Base-by-base conservation (phyloP, 1,140 invertebrate species). In the Heliconius nattereri region DNA sequence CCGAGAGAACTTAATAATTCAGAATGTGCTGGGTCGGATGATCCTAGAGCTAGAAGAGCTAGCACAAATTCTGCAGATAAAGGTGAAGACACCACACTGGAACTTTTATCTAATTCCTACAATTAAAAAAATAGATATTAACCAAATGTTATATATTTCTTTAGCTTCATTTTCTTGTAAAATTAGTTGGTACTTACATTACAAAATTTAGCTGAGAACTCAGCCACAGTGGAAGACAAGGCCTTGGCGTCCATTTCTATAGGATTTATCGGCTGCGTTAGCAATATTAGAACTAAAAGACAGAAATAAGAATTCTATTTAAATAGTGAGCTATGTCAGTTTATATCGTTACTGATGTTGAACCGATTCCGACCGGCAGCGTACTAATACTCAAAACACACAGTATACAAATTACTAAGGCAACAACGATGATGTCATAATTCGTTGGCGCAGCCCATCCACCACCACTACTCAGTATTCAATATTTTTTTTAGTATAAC, bases 51-150 rank as follows among this genome's bases (percentile, higher is more conserved):
- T 7, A 93, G 54, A 26, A 94, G 85, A 26, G 89, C 91, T 49
- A 94, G 75, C 32, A 94, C 78, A 76, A 87, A 90, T 75, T 93
- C 91, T n/a, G 90, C 91, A n/a, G 92, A 93, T 32, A 94, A 76
- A 19, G 92, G 92, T 26, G 92, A 93, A 29, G 92, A 90, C 8
- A 94, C 90, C 20, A 90, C 86, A 87, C 86, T 93, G 73, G 83
- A 89, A 19, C 54, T 85, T 81, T 93, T 92, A 35, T 92, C 85
- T 20, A 94, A 81, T 85, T 92, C 90, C 91, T 94, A 79, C 35
- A 87, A 75, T n/a, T 29, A 73, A 60, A 81, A 77, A 70, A 13
- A 52, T 52, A 45, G 6, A 73, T 49, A 52, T 73, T 45, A 8
- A 72, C 20, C 1, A 20, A 72, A 40, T 60, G 35, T 8, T 29